Evolutionary conservation across 2,113 vertebrate species (phyloP).

Genomic region (Bufo gargarizans): DNA sequence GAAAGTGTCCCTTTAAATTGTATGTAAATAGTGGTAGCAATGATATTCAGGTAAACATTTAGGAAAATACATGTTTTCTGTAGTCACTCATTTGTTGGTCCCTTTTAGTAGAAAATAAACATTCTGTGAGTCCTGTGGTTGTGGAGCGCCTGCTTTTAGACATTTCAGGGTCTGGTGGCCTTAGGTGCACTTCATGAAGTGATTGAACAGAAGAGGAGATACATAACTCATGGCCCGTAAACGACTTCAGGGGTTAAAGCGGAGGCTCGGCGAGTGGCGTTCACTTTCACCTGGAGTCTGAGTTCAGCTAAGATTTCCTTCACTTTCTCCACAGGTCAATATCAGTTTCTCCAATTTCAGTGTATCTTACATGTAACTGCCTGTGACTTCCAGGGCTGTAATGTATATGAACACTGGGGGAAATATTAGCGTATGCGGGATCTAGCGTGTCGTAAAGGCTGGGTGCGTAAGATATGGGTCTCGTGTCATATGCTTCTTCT

Average conservation of each 20-base stretch:
- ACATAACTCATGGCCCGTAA: background rate
- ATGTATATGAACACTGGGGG: background rate
- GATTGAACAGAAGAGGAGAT: background rate
- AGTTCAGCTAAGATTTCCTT: slow-evolving; percentile 24
- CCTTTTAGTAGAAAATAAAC: background rate
- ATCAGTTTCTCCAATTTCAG: slow-evolving; percentile 36
- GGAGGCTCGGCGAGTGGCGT: background rate
- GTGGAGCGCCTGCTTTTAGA: background rate
- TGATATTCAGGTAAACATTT: background rate
- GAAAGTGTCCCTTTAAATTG: background rate
- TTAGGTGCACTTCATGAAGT: background rate
- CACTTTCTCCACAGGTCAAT: slow-evolving; percentile 26
- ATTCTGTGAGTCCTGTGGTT: background rate
- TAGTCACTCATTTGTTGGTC: background rate
- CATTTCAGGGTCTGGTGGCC: slow-evolving; percentile 1
- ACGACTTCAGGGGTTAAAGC: background rate
- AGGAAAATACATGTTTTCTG: background rate
- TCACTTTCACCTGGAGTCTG: slow-evolving; percentile 1
- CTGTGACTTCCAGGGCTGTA: slow-evolving; percentile 18
- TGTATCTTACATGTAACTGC: slow-evolving; percentile 11
- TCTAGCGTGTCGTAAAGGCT: background rate
- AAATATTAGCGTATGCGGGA: background rate
- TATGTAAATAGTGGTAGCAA: background rate
- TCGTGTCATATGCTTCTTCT: background rate
- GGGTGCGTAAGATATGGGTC: background rate